Evolutionary conservation across 2,797 vertebrate species (phyloP), one percentile per base, ranked within the genome.

Genomic region (Phataginus tricuspis): DNA sequence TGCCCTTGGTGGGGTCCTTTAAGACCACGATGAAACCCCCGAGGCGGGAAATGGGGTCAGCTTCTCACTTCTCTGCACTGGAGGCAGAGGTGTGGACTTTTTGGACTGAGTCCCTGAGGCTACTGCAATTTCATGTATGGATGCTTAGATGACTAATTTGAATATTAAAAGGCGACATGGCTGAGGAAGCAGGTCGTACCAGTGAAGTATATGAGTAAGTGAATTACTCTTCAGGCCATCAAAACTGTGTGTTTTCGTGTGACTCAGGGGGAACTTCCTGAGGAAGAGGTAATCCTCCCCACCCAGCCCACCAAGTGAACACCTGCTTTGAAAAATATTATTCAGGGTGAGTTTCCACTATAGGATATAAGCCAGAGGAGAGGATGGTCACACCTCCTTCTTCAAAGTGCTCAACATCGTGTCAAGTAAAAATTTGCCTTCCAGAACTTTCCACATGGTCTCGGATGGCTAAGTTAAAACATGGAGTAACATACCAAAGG

Each of bases 291-390:
- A 4, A 14, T 27, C 21, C 71, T 85, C 61, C 87, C 51, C 10
- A 9, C 51, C 49, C 42, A 1, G n/a, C 19, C 93, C 5, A 12
- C 55, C 49, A 37, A 19, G 31, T 37, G 71, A 49, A 31, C 19
- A 19, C 27, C 27, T 39, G 31, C 55, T 88, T 77, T 68, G 84
- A 64, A 78, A 92, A 86, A 49, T 27, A 63, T 72, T 77, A 74
- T 92, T 80, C 42, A 45, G 34, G 37, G 34, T 69, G 83, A 90
- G 42, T 97, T 94, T 96, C 93, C 78, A 83, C 64, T 15, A 63
- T 1, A 1, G 0, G 21, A 31, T 14, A 18, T 7, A 42, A 74
- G 59, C 45, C 64, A 37, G 51, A 82, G 31, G 25, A 85, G 77
- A 53, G 31, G 8, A 29, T 15, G 37, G 39, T 63, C 4, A 72